Evolutionary conservation across 2,888 invertebrate species (phyloP).

Genomic region (Aspidiotus destructor): DNA sequence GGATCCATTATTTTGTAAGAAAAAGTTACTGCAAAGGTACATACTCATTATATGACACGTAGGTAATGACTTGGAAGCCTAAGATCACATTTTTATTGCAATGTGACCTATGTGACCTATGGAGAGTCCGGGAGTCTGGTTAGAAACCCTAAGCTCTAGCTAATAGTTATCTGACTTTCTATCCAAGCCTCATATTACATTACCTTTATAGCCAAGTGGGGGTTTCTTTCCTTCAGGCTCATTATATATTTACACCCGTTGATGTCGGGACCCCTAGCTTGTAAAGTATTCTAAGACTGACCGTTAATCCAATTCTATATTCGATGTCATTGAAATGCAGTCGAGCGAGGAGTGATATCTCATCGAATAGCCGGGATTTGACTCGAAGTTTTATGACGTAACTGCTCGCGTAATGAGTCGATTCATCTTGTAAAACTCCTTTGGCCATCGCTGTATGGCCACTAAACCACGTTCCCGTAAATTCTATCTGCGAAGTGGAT

Average conservation of each 20-base stretch:
- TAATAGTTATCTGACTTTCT: no score
- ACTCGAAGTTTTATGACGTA: conserved; percentile 60
- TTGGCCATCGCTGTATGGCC: conserved; percentile 60
- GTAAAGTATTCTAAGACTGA: conserved; percentile 41
- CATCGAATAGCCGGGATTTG: conserved; percentile 62
- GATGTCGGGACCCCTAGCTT: no score
- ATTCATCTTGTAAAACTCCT: conserved; percentile 66
- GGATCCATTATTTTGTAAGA: no score
- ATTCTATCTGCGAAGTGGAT: conserved; percentile 51
- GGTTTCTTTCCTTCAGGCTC: background rate
- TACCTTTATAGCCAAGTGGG: background rate
- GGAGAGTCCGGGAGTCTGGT: no score
- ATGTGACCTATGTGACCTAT: no score
- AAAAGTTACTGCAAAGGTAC: no score
- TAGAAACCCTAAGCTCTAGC: no score
- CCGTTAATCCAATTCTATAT: conserved; percentile 57
- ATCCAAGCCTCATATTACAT: background rate
- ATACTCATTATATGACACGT: no score
- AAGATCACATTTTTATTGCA: no score
- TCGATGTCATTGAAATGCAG: conserved; percentile 60
- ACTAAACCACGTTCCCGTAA: conserved; percentile 70
- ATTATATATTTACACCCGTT: background rate
- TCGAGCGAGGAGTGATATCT: conserved; percentile 55
- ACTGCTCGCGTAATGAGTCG: conserved; percentile 53
- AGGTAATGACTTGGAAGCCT: no score